phyloP scores from a whole-genome alignment of 2,888 invertebrate species.

The Sinohyriopsis cumingii region DNA sequence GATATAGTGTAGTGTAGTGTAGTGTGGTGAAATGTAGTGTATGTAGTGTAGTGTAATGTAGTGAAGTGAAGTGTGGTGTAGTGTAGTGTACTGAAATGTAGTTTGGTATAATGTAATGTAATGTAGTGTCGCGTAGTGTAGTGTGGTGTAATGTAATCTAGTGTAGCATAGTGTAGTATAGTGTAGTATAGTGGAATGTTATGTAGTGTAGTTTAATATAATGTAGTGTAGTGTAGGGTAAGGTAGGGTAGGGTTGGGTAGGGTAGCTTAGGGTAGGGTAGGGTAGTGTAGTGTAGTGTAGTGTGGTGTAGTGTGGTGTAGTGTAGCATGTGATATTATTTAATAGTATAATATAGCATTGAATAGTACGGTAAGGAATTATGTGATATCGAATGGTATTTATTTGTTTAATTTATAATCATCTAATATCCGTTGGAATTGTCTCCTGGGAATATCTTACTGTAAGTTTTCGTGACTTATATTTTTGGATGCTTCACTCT shows the following conservation, averaged over 20 bases:
- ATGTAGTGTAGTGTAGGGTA: background rate
- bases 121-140: background rate
- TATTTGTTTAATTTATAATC: background rate
- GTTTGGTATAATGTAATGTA: background rate
- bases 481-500: too few relatives aligned
- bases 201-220: background rate
- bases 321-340: background rate
- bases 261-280: background rate
- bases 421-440: too few relatives aligned
- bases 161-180: conserved; percentile 3
- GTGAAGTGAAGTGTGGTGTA: conserved; percentile 10
- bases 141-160: conserved; percentile 1
- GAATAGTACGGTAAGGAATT: conserved; percentile 1
- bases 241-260: background rate
- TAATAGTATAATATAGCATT: conserved; percentile 6
- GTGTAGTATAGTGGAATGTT: background rate
- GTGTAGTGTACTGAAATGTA: background rate
- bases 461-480: too few relatives aligned
- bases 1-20: conserved; percentile 12
- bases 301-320: background rate
- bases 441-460: too few relatives aligned
- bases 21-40: conserved; percentile 12
- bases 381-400: background rate
- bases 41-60: conserved; percentile 11
- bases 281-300: background rate